Base-by-base conservation (phyloP, 2,888 invertebrate species). In the Ormyrus pomaceus region DNA sequence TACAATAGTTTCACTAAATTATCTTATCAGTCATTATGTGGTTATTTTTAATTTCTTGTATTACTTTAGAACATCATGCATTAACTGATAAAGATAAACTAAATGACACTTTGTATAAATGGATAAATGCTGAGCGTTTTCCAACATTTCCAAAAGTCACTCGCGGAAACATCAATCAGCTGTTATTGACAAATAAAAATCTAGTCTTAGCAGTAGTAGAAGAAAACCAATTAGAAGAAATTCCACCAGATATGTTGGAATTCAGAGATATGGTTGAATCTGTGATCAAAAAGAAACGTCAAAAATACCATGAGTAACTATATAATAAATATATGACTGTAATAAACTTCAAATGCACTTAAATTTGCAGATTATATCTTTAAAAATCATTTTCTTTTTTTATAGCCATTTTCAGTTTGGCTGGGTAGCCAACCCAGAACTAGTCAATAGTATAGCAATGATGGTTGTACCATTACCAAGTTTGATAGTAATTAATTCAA, bases 361-460 rank as follows among this genome's bases (percentile, higher is more conserved):
- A 19, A 19, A 19, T 19, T 19, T 19, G 19, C 19, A 19, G 19
- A 19, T 19, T 19, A 66, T 19, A 55, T 46, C 55, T 81, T 55
- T 64, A 59, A 61, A 48, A 75, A n/a, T 64, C 51, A 56, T 13
- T 56, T 58, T n/a, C 34, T 65, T 8, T 56, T 65, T 81, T 65
- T 83, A 89, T 87, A 93, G 93, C 76, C 91, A 93, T 84, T 97
- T 96, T 89, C 98, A 99, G 91, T 99, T 99, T 92, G 98, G 98
- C 58, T 99, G 98, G 98, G 94, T 97, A 90, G 97, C 96, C 0
- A 95, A 94, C 83, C 95, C 96, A 4, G 97, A 97, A 75, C 92
- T 99, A 83, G 97, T 97, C 10, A 98, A 98, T 91, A 97, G 96
- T 77, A 97, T 99, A 86, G 97, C 97, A 10, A 96, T 99, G 96